Percentiles rank a stretch among this genome's conserved stretches.
Conservation (phyloP, 2,888 invertebrate species). For the Hanleya hanleyi region DNA sequence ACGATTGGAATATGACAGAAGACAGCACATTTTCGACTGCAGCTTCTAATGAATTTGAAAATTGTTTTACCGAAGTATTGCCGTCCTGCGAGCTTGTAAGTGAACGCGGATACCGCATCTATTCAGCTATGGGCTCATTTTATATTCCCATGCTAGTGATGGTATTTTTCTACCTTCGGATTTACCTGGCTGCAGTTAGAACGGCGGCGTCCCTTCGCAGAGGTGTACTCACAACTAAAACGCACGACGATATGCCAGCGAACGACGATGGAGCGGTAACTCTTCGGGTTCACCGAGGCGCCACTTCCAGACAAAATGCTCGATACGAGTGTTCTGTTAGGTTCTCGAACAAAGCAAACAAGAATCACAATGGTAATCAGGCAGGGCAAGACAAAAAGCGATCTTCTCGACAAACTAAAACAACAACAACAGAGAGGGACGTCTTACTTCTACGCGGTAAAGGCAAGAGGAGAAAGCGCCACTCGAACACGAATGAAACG, state of each 20-base stretch:
- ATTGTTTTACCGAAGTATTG: not conserved
- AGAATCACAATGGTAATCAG: not conserved
- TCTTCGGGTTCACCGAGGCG: constrained; percentile 90
- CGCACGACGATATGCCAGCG: constrained; percentile 12
- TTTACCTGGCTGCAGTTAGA: constrained; percentile 88
- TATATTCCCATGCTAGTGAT: constrained; percentile 98
- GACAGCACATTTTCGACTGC: not conserved
- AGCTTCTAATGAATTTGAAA: not conserved
- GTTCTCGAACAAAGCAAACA: constrained; percentile 1
- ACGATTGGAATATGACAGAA: constrained; percentile 1
- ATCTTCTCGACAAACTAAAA: not conserved
- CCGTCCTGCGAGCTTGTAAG: not conserved
- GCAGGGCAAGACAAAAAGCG: not conserved
- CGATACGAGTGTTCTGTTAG: not conserved
- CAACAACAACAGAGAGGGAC: not conserved
- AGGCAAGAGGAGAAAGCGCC: not conserved
- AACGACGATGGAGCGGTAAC: constrained; percentile 77
- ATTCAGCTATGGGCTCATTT: constrained; percentile 98
- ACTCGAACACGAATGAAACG: not conserved
- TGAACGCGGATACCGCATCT: constrained; percentile 90
- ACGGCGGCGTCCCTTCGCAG: constrained; percentile 67
- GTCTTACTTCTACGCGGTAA: not conserved
- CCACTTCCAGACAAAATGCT: constrained; percentile 15
- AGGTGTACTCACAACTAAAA: constrained; percentile 60
- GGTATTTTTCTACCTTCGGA: constrained; percentile 98